A percentile compares a stretch with the other conserved stretches of the same genome.
Evolutionary conservation across 2,888 invertebrate species (phyloP).

Genomic region (Drosophila trichaetosa): DNA sequence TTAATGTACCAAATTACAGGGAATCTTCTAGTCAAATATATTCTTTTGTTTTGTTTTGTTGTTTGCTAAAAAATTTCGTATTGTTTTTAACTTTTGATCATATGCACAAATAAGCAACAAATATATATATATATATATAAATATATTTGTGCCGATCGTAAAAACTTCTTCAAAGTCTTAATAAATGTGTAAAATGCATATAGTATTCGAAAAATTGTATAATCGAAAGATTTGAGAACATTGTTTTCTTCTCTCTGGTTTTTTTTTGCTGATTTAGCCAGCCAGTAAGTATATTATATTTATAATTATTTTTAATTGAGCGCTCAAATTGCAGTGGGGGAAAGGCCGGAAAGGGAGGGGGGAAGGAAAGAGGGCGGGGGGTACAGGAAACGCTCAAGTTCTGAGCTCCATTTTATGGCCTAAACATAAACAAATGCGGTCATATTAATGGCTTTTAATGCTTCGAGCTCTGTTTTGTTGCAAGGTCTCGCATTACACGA

Average conservation of each 20-base stretch:
- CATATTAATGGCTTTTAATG: constrained; percentile 58
- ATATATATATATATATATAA: constrained; percentile 7
- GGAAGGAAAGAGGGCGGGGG: not conserved
- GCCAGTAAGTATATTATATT: not conserved
- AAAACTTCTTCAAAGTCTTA: constrained; percentile 20
- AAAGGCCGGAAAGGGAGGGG: not conserved
- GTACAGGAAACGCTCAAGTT: constrained; percentile 61
- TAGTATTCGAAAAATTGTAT: constrained; percentile 9
- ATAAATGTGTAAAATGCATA: not conserved
- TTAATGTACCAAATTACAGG: not conserved
- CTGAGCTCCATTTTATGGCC: constrained; percentile 54
- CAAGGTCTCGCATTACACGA: constrained; percentile 61
- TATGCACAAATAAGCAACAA: constrained; percentile 53
- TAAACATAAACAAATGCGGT: constrained; percentile 59
- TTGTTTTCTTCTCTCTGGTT: not conserved
- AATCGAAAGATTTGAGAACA: constrained; percentile 13
- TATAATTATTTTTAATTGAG: not conserved
- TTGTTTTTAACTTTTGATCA: constrained; percentile 56
- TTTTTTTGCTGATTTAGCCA: constrained; percentile 9
- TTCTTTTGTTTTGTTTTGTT: not conserved
- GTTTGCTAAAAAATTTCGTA: constrained; percentile 21
- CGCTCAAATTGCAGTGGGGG: constrained; percentile 5
- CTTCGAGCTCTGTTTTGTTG: constrained; percentile 24
- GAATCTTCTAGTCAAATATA: not conserved
- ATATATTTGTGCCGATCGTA: not conserved